These are phyloP conservation scores for Castor canadensis DNA, from an alignment of 2,113 vertebrate species.

Conservation along the genomic window DNA sequence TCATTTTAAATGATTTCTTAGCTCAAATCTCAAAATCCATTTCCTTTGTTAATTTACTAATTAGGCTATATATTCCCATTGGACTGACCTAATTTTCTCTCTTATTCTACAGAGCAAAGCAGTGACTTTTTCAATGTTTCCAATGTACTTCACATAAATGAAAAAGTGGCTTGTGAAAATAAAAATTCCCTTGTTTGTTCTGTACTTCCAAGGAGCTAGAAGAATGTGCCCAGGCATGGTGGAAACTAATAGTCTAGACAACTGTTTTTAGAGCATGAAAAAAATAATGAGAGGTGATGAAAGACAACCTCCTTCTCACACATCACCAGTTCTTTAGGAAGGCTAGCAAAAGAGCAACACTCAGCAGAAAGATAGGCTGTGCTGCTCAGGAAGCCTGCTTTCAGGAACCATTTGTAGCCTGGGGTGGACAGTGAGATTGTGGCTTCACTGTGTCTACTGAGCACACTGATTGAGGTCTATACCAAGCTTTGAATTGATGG, in stretches of 20 bases:
- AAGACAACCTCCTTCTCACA: background rate
- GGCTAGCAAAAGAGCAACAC: background rate
- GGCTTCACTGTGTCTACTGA: background rate
- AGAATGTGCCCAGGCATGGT: background rate
- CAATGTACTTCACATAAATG: background rate
- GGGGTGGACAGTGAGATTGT: background rate
- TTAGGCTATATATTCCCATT: background rate
- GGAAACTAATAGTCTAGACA: background rate
- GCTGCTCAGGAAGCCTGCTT: background rate
- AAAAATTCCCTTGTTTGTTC: background rate
- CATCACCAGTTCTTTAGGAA: background rate
- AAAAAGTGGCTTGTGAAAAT: background rate
- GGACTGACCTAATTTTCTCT: background rate
- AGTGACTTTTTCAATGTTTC: background rate
- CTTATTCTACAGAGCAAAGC: background rate
- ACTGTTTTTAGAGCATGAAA: conserved; percentile 17
- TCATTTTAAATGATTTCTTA: conserved; percentile 6
- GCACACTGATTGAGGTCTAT: background rate
- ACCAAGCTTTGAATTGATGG: background rate
- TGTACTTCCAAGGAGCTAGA: background rate
- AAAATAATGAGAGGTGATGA: conserved; percentile 1
- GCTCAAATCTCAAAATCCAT: background rate
- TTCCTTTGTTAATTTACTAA: background rate
- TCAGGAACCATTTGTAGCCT: background rate
- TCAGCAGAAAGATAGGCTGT: background rate